These are phyloP conservation scores for Micrasema minimum DNA, from an alignment of 1,140 invertebrate genomes.

Conservation along the genomic window DNA sequence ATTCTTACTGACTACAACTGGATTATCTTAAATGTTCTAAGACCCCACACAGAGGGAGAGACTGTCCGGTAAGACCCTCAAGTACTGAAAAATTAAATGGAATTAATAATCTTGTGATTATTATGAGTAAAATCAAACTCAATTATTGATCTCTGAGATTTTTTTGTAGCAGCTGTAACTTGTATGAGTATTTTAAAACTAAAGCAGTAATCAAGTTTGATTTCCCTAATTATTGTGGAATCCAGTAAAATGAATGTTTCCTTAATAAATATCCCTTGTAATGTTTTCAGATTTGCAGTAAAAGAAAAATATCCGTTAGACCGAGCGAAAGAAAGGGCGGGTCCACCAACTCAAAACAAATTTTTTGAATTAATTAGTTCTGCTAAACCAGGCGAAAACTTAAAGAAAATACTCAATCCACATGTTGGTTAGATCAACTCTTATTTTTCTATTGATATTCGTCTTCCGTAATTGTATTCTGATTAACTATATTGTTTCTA, in stretches of 20 bases:
- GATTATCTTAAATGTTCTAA: conserved; percentile 91
- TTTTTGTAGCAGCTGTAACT: no score
- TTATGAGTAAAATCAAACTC: no score
- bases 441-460: conserved; percentile 7
- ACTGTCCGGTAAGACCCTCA: conserved; percentile 74
- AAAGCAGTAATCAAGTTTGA: no score
- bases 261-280: no score
- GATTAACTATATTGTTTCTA: conserved; percentile 56
- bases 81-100: no score
- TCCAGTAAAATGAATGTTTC: no score
- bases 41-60: conserved; percentile 93
- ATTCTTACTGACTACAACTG: conserved; percentile 93
- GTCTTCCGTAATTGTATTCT: not conserved
- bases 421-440: conserved; percentile 70
- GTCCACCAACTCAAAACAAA: conserved; percentile 61
- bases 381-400: conserved; percentile 78
- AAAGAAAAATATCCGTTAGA: conserved; percentile 90
- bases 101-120: no score
- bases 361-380: conserved; percentile 71
- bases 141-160: no score
- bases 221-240: no score
- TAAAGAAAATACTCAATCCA: conserved; percentile 90
- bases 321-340: conserved; percentile 73
- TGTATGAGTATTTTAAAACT: no score
- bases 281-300: conserved; percentile 80